Evolutionary conservation across 2,797 vertebrate species (phyloP), one percentile per base, ranked within the genome.

Genomic region (Karalla daura): DNA sequence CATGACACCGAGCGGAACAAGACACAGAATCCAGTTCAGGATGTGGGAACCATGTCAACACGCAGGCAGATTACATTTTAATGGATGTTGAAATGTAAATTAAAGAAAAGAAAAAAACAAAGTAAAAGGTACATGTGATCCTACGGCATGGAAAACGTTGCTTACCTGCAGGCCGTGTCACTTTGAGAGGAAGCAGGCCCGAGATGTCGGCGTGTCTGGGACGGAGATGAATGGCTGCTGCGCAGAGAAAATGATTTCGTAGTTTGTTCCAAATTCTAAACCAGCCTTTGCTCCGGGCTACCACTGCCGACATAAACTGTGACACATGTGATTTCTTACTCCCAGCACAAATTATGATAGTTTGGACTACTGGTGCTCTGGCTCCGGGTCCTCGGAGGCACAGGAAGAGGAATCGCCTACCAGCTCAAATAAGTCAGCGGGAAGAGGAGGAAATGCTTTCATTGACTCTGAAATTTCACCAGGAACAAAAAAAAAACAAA

Each of bases 321-420:
- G 90, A 87, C 90, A 91, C 77, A 76, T 92, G 91, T 87, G 85
- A 90, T 93, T 91, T 89, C 76, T 90, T 88, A 82, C 78, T 84
- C 74, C 68, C 63, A 65, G 52, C 35, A 12, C 81, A 87, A 86
- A 87, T 91, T 84, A 89, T 86, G 84, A 89, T 81, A 55, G 84
- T 89, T 86, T 83, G 84, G 86, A 88, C 84, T 82, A 84, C 86
- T 86, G 78, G 76, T 71, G 81, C 53, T 88, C 86, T 84, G 86
- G 87, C 65, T 81, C 62, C 53, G 13, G 9, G 59, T 78, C 62
- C 75, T 76, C 44, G 51, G 84, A 80, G 84, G 52, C 67, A 66
- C 70, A 72, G 74, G 74, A 77, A 82, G 76, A 87, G 33, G 62
- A 81, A 79, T 65, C 79, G 58, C 58, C 62, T 50, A 50, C 49